phyloP scores from a whole-genome alignment of 2,888 invertebrate species.

The Diarsia dahlii region DNA sequence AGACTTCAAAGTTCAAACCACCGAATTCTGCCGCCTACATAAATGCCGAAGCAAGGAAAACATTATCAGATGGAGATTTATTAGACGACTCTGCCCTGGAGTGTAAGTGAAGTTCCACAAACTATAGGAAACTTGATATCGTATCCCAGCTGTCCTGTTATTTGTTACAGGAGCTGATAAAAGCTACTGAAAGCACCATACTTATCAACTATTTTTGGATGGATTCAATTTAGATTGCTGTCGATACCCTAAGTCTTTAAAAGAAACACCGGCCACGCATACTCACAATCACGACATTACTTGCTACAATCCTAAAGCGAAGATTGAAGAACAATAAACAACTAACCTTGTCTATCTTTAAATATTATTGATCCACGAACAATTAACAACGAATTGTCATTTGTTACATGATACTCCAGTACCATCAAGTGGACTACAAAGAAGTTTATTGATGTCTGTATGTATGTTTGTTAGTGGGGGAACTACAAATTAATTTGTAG shows the following conservation, averaged over 20 bases:
- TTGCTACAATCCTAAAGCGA: not conserved
- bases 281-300: not conserved
- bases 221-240: not conserved
- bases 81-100: too few species aligned
- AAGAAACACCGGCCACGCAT: not conserved
- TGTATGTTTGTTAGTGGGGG: conserved; percentile 42
- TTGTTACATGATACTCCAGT: conserved; percentile 30
- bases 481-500: conserved; percentile 51
- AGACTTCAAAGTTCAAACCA: too few species aligned
- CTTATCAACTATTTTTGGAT: not conserved
- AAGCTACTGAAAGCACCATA: not conserved
- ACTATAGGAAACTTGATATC: not conserved
- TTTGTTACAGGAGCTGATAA: not conserved
- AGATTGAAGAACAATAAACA: not conserved
- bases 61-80: not conserved
- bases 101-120: not conserved
- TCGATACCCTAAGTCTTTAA: too few species aligned
- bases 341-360: not conserved
- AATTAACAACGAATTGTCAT: conserved; percentile 29
- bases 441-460: conserved; percentile 52
- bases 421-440: conserved; percentile 50
- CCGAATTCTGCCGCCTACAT: too few species aligned
- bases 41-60: not conserved
- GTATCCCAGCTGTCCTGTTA: not conserved
- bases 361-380: not conserved